Percentiles rank a stretch among this genome's conserved stretches.
Conservation (phyloP, 2,113 vertebrate species). For the Psilopogon haemacephalus region DNA sequence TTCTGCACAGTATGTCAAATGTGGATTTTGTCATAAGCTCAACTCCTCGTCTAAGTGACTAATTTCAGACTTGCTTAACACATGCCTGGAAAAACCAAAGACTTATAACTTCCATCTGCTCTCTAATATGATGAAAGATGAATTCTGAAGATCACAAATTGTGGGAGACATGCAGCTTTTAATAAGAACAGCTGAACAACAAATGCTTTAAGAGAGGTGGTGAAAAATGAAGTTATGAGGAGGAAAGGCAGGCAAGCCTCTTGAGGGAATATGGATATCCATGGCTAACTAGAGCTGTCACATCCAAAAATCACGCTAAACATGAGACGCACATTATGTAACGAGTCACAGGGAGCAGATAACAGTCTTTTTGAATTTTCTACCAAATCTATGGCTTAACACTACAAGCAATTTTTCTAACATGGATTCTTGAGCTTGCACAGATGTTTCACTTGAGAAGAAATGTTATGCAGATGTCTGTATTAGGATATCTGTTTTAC, state of each 20-base stretch:
- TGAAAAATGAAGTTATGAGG: conserved; percentile 57
- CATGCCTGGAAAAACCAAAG: conserved; percentile 37
- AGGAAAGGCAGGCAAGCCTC: conserved; percentile 50
- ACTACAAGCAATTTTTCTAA: neutral
- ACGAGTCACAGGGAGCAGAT: neutral
- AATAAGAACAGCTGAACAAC: conserved; percentile 53
- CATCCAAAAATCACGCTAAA: neutral
- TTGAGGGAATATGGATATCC: conserved; percentile 11
- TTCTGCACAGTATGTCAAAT: conserved; percentile 7
- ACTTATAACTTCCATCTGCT: conserved; percentile 63
- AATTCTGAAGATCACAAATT: conserved; percentile 55
- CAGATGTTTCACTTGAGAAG: neutral
- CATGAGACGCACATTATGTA: conserved; percentile 11
- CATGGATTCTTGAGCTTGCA: neutral
- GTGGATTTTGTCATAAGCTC: conserved; percentile 2
- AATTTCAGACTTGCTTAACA: conserved; percentile 65
- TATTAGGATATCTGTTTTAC: neutral
- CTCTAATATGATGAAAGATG: conserved; percentile 59
- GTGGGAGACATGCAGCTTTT: conserved; percentile 1
- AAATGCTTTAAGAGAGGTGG: conserved; percentile 44
- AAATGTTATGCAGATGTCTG: neutral
- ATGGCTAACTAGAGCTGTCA: conserved; percentile 52
- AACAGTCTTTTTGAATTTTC: neutral
- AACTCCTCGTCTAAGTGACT: conserved; percentile 36
- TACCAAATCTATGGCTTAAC: neutral